Conservation (phyloP, 1,140 invertebrate species). For the Pseudomyrmex concolor region DNA sequence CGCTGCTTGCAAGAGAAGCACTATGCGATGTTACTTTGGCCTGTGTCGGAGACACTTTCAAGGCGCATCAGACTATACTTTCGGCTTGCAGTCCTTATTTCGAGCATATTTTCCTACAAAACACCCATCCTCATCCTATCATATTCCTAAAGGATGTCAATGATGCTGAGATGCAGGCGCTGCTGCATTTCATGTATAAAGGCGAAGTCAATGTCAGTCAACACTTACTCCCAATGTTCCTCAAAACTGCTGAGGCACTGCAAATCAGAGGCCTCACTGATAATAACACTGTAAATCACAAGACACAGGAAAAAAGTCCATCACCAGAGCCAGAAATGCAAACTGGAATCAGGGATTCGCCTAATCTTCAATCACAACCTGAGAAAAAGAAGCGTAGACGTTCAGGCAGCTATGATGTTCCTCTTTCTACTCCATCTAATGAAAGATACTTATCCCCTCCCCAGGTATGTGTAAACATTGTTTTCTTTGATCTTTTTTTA, state of each 20-base stretch:
- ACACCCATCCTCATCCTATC: conserved; percentile 95
- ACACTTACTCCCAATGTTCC: conserved; percentile 93
- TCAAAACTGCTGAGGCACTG: conserved; percentile 95
- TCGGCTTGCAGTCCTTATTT: conserved; percentile 98
- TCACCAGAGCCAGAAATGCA: conserved; percentile 81
- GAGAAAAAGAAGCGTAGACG: conserved; percentile 90
- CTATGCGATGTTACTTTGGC: conserved; percentile 97
- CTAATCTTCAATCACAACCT: conserved; percentile 81
- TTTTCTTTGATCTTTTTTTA: not conserved
- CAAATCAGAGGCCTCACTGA: conserved; percentile 96
- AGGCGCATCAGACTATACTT: conserved; percentile 96
- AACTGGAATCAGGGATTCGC: conserved; percentile 78
- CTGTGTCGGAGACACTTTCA: conserved; percentile 95
- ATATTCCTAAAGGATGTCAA: conserved; percentile 96
- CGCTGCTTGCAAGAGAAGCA: conserved; percentile 93
- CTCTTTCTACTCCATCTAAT: conserved; percentile 88
- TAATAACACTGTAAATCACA: conserved; percentile 87
- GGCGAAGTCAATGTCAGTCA: conserved; percentile 95
- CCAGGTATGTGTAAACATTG: conserved; percentile 84
- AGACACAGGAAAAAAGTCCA: conserved; percentile 80
- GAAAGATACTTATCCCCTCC: conserved; percentile 88
- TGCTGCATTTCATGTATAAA: conserved; percentile 96
- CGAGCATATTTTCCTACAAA: conserved; percentile 96
- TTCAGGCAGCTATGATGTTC: conserved; percentile 89
- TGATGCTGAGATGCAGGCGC: conserved; percentile 93